A percentile compares a stretch with the other conserved stretches of the same genome.
Evolutionary conservation across 2,113 vertebrate genomes (phyloP).

Genomic region (Strix aluco): DNA sequence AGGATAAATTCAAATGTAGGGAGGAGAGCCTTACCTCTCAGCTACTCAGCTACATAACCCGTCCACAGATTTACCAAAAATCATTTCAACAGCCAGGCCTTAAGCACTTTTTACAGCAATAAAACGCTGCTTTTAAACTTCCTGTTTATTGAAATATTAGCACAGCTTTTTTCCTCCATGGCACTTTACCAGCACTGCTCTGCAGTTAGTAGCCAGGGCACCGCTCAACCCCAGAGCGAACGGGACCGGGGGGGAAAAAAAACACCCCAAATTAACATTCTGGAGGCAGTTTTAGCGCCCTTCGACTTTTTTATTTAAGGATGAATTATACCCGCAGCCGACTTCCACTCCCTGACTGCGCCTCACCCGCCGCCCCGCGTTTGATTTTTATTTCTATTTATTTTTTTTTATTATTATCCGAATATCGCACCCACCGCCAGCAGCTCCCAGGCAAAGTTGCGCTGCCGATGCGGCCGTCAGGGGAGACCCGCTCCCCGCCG

Average conservation of each 20-base stretch:
- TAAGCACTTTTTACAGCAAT: slow-evolving; percentile 11
- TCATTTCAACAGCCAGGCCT: slow-evolving; percentile 35
- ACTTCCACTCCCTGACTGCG: not conserved
- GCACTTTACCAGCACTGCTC: not conserved
- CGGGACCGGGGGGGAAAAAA: not conserved
- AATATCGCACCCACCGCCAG: not conserved
- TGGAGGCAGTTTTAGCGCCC: not conserved
- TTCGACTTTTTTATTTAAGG: not conserved
- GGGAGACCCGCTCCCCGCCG: not conserved
- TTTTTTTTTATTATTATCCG: not conserved
- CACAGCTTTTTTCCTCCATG: not conserved
- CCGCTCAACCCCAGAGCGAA: not conserved
- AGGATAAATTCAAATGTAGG: not conserved
- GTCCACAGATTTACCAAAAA: not conserved
- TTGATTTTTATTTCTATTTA: not conserved
- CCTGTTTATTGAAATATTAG: slow-evolving; percentile 46
- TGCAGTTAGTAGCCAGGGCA: not conserved
- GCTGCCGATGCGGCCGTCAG: not conserved
- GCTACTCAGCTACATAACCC: not conserved
- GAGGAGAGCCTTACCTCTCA: slow-evolving; percentile 11
- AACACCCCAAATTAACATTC: not conserved
- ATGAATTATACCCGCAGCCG: not conserved
- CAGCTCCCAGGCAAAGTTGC: not conserved
- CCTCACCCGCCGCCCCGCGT: not conserved
- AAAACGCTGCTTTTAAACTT: slow-evolving; percentile 59